These are phyloP conservation scores for Cephalotes varians DNA, from an alignment of 2,888 invertebrate species.

Conservation along the genomic window DNA sequence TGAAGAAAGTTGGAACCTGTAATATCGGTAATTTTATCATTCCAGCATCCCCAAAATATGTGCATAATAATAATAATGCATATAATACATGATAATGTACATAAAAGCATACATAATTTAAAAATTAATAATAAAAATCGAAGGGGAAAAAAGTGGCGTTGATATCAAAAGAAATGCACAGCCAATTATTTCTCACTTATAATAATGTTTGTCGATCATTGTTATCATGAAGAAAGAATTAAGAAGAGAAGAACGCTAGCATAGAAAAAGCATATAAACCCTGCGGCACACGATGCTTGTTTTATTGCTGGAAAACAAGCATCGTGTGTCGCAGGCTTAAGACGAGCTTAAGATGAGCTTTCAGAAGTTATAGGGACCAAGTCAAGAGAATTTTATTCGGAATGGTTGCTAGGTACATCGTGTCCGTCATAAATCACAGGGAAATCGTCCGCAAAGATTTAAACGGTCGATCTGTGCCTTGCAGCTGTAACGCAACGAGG, in stretches of 20 bases:
- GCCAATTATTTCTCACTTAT: not conserved
- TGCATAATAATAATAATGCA: too few relatives aligned
- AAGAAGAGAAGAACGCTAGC: constrained; percentile 9
- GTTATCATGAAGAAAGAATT: constrained; percentile 2
- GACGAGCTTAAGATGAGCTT: too few relatives aligned
- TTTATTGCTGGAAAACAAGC: constrained; percentile 31
- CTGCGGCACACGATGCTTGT: too few relatives aligned
- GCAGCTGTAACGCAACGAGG: constrained; percentile 33
- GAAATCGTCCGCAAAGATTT: constrained; percentile 76
- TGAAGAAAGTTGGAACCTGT: too few relatives aligned
- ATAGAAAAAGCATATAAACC: too few relatives aligned
- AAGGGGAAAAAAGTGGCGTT: not conserved
- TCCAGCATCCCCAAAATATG: too few relatives aligned
- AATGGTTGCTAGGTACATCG: constrained; percentile 37
- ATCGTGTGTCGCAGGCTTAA: too few relatives aligned
- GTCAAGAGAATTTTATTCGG: constrained; percentile 63
- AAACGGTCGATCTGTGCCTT: constrained; percentile 49
- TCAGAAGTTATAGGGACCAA: constrained; percentile 35
- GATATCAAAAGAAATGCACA: not conserved
- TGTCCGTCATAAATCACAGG: constrained; percentile 73
- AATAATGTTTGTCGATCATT: not conserved
- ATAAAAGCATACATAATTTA: not conserved
- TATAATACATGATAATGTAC: not conserved
- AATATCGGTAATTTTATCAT: too few relatives aligned
- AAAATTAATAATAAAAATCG: not conserved